Base-by-base conservation (phyloP, 2,113 vertebrate genomes). In the Pomatorhinus ruficollis region DNA sequence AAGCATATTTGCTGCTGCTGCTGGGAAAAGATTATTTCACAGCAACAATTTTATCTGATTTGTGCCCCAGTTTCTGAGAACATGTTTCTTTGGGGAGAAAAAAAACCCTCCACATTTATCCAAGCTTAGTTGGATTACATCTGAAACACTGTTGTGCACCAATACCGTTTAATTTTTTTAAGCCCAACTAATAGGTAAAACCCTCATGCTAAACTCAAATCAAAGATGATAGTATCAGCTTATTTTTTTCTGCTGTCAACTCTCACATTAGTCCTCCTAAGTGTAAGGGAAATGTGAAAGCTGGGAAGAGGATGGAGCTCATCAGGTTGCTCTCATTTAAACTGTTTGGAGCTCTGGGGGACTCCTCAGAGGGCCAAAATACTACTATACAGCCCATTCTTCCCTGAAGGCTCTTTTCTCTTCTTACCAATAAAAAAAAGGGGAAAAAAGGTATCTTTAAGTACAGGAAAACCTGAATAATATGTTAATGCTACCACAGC, bases 31-130 rank as follows among this genome's bases (percentile, higher is more conserved):
- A 92, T 86, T 95, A 90, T 70, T 93, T 80, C 72, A 68, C 28
- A 89, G 69, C 18, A 79, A 78, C 69, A 68, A 9, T 70, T 89
- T 89, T 70, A 96, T 95, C 71, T 81, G 65, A 89, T 95, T 84
- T 91, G 80, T 84, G 76, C 31, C 56, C 76, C 59, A 79, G 60
- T 78, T 92, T 90, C 68, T 56, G 30, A 95, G 59, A 83, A 83
- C 24, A 15, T 12, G 10, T 63, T 94, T 90, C 76, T 83, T 28
- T 22, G 17, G 30, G 49, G 22, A 80, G 24, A 42, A 89, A 52
- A 17, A 53, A 71, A 57, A n/a, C 6, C 10, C 19, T 27, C 50
- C n/a, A 54, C 6, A 20, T 76, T 94, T 91, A 94, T 21, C 44
- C 70, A 89, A 76, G 49, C 63, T 87, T 56, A 69, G 49, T 0